Evolutionary conservation across 2,888 invertebrate species (phyloP).

Genomic region (Nymphalis c-album): DNA sequence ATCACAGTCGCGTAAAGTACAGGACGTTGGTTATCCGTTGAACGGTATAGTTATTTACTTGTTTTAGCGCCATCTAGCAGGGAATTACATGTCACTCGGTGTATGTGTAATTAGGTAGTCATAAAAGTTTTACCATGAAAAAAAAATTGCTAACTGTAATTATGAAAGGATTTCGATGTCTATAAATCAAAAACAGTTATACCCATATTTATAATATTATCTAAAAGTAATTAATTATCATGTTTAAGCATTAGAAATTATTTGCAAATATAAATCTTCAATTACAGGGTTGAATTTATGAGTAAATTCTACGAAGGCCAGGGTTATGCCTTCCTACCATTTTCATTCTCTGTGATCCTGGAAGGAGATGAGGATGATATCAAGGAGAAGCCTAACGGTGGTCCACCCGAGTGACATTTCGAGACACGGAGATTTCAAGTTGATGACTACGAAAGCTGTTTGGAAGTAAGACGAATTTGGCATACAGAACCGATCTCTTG

Average conservation of each 20-base stretch:
- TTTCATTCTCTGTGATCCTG: constrained; percentile 85
- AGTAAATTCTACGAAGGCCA: constrained; percentile 93
- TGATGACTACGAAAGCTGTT: constrained; percentile 28
- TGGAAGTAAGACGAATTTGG: constrained; percentile 36
- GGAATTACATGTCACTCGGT: no score
- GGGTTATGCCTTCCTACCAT: constrained; percentile 88
- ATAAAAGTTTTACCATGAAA: no score
- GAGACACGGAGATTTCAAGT: constrained; percentile 19
- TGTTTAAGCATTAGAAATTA: neutral
- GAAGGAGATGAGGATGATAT: constrained; percentile 75
- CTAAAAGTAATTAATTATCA: no score
- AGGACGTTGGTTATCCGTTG: no score
- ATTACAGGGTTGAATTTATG: constrained; percentile 96
- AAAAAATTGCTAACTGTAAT: no score
- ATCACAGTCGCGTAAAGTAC: no score
- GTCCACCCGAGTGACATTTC: constrained; percentile 60
- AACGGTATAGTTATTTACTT: no score
- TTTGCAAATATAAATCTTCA: neutral
- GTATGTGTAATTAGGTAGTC: no score
- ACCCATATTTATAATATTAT: no score
- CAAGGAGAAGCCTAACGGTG: constrained; percentile 53
- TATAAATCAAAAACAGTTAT: no score
- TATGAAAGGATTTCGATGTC: no score
- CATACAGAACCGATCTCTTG: constrained; percentile 32
- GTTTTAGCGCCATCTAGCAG: no score